A percentile compares a stretch with the other conserved stretches of the same genome.
Conservation (phyloP, 1,140 invertebrate species). For the Teleopsis dalmanni region DNA sequence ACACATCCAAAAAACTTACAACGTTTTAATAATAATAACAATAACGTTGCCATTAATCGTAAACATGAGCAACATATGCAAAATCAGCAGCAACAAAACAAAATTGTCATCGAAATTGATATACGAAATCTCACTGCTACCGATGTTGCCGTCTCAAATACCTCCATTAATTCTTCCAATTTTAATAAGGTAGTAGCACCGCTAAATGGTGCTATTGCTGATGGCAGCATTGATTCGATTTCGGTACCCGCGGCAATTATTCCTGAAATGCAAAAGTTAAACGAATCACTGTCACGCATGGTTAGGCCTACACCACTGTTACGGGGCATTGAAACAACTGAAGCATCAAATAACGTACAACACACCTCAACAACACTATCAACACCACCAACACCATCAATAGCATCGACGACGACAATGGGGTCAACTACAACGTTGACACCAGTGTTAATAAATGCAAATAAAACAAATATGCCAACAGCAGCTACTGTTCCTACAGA, state of each 20-base stretch:
- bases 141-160: background rate
- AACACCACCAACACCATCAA: background rate
- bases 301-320: background rate
- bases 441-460: background rate
- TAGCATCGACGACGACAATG: background rate
- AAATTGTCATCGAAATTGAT: conserved; percentile 39
- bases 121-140: conserved; percentile 18
- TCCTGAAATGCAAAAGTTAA: conserved; percentile 10
- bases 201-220: conserved; percentile 18
- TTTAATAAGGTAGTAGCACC: conserved; percentile 22
- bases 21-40: conserved; percentile 15
- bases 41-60: background rate
- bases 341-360: background rate
- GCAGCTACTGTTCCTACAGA: background rate
- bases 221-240: conserved; percentile 40
- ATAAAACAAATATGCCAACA: background rate
- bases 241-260: conserved; percentile 27
- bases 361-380: background rate
- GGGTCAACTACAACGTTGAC: background rate
- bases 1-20: conserved; percentile 38
- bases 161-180: conserved; percentile 13
- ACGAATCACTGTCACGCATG: conserved; percentile 7
- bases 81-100: conserved; percentile 24
- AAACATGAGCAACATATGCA: background rate
- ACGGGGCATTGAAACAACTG: background rate